phyloP scores from a whole-genome alignment of 2,797 vertebrate genomes.

The Gephyroberyx darwinii region DNA sequence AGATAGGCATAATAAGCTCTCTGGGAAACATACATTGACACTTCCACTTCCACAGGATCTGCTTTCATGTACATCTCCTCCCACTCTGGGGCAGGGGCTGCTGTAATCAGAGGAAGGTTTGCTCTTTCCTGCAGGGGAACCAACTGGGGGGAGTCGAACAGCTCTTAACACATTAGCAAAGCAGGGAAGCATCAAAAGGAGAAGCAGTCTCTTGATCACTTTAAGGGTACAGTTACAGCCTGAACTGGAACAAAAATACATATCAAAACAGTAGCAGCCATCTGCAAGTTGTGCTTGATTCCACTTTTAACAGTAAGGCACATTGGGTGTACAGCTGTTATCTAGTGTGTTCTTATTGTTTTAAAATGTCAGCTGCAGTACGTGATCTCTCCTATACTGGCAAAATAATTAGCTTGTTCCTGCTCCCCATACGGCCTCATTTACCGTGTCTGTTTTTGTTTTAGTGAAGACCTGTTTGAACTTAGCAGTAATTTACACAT shows the following conservation, averaged over 20 bases:
- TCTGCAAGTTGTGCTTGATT: background rate
- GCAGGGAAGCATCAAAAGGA: conserved; percentile 26
- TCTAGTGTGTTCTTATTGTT: background rate
- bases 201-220: conserved; percentile 26
- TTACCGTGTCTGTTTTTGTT: conserved; percentile 13
- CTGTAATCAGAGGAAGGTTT: conserved; percentile 57
- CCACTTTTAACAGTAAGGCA: conserved; percentile 6
- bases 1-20: conserved; percentile 32
- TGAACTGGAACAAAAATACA: conserved; percentile 10
- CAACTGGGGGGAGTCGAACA: conserved; percentile 12
- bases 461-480: conserved; percentile 53
- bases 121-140: conserved; percentile 40
- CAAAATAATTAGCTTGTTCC: conserved; percentile 38
- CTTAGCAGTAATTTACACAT: conserved; percentile 63
- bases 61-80: conserved; percentile 69
- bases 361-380: conserved; percentile 10
- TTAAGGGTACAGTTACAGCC: conserved; percentile 9
- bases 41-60: conserved; percentile 46
- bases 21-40: conserved; percentile 48
- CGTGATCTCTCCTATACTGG: conserved; percentile 19
- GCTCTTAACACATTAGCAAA: conserved; percentile 39
- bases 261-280: conserved; percentile 8
- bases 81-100: conserved; percentile 53
- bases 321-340: conserved; percentile 8
- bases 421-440: conserved; percentile 11